Conservation (phyloP, 2,113 vertebrate species). For the Scartelaos histophorus region DNA sequence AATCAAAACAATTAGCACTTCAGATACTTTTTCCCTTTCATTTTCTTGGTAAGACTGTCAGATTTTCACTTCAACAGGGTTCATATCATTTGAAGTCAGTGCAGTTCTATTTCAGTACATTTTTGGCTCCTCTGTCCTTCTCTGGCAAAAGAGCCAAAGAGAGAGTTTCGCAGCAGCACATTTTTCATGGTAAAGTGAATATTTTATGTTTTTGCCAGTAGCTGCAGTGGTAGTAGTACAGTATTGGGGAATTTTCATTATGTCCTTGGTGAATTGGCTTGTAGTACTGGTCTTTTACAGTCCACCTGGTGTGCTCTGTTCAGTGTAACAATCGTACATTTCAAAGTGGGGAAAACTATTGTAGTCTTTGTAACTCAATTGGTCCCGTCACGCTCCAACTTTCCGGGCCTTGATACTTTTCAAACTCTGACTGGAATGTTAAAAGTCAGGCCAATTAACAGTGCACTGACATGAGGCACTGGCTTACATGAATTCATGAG, state of each 20-base stretch:
- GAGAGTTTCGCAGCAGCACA: slow-evolving; percentile 3
- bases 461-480: neutral
- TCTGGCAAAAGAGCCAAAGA: neutral
- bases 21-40: neutral
- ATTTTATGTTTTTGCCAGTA: slow-evolving; percentile 20
- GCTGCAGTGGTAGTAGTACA: slow-evolving; percentile 8
- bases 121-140: neutral
- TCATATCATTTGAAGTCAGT: neutral
- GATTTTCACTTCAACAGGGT: neutral
- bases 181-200: slow-evolving; percentile 19
- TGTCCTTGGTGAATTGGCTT: neutral
- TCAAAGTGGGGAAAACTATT: neutral
- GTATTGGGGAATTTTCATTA: slow-evolving; percentile 21
- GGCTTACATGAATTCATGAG: slow-evolving; percentile 4
- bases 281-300: slow-evolving; percentile 9
- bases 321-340: neutral
- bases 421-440: neutral
- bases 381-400: slow-evolving; percentile 1
- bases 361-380: neutral
- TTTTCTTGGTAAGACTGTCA: neutral
- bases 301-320: slow-evolving; percentile 14
- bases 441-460: slow-evolving; percentile 1
- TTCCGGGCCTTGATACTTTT: slow-evolving; percentile 3
- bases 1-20: neutral
- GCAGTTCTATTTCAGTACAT: neutral